Base-by-base conservation (phyloP, 2,888 invertebrate genomes). In the Lasioglossum lativentre region DNA sequence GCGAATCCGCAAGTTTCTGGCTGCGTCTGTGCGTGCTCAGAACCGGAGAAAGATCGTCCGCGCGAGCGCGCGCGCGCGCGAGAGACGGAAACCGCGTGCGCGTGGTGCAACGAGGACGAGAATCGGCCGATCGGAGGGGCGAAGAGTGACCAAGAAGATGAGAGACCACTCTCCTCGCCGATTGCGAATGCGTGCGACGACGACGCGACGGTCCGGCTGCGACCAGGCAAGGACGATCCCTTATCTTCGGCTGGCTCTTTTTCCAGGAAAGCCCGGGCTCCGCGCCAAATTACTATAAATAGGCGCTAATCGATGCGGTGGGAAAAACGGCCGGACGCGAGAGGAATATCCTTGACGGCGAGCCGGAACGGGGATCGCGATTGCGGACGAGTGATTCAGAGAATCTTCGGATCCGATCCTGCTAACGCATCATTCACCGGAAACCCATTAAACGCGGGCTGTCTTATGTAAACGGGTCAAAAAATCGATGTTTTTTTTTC, bases 221-320 rank as follows among this genome's bases (percentile, higher is more conserved):
- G 86, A 74, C 87, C 86, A 90, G 85, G 93, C 95, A 94, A 95
- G 94, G 95, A 94, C 94, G 94, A 95, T 94, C 89, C 89, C 93
- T 94, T 93, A 94, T 94, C 93, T 93, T 83, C 88, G 86, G 87
- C 59, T 78, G 84, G 76, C 86, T 85, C 81, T 81, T 90, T 77
- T 93, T 93, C 94, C 91, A 91, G 88, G 93, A 93, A 92, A 80
- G 82, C 82, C 75, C 82, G 79, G 93, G 92, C 92, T 91, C 80
- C 90, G 89, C 89, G 94, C 94, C 94, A 94, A 94, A 94, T 94
- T 92, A 92, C 93, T 94, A 94, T 94, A 93, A 94, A 94, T 94
- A 94, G 93, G 88, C 90, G 91, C 82, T 94, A 94, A 95, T 94
- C 93, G 93, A 93, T 93, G 90, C 91, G 86, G 81, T 91, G 91